A percentile compares a stretch with the other conserved stretches of the same genome.
Evolutionary conservation across 2,113 vertebrate species (phyloP).

Genomic region (Platysternon megacephalum): DNA sequence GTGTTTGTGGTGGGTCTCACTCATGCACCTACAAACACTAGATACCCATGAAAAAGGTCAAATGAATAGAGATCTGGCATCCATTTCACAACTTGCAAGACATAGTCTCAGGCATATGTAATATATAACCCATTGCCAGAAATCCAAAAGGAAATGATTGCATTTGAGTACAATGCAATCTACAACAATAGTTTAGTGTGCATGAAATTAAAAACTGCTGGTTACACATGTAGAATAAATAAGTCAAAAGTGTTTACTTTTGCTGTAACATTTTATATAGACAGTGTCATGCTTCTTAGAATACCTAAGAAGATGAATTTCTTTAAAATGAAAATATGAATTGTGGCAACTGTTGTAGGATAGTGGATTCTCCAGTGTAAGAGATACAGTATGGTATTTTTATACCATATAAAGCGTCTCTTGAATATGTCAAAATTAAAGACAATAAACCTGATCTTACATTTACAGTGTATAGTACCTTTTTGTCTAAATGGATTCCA

Average conservation of each 20-base stretch:
- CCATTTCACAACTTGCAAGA: conserved; percentile 74
- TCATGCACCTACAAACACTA: conserved; percentile 68
- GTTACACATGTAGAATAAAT: conserved; percentile 63
- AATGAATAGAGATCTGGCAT: conserved; percentile 75
- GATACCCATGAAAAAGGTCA: conserved; percentile 76
- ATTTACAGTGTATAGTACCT: neutral
- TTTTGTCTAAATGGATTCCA: neutral
- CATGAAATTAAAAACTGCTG: conserved; percentile 85
- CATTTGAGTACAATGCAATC: conserved; percentile 85
- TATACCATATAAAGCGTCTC: neutral
- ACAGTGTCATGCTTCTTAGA: conserved; percentile 43
- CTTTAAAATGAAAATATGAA: conserved; percentile 49
- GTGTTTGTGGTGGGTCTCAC: conserved; percentile 73
- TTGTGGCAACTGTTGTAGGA: neutral
- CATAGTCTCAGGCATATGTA: conserved; percentile 81
- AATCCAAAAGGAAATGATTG: conserved; percentile 86
- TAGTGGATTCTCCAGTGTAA: conserved; percentile 40
- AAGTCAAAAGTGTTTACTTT: conserved; percentile 65
- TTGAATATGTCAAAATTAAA: conserved; percentile 21
- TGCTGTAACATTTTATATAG: conserved; percentile 47
- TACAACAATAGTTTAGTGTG: conserved; percentile 83
- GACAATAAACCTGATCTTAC: neutral
- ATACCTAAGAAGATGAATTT: conserved; percentile 33
- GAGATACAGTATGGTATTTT: neutral
- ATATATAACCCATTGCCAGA: conserved; percentile 80